Evolutionary conservation across 2,797 vertebrate genomes (phyloP).

Genomic region (Pseudotriccus pelzelni): DNA sequence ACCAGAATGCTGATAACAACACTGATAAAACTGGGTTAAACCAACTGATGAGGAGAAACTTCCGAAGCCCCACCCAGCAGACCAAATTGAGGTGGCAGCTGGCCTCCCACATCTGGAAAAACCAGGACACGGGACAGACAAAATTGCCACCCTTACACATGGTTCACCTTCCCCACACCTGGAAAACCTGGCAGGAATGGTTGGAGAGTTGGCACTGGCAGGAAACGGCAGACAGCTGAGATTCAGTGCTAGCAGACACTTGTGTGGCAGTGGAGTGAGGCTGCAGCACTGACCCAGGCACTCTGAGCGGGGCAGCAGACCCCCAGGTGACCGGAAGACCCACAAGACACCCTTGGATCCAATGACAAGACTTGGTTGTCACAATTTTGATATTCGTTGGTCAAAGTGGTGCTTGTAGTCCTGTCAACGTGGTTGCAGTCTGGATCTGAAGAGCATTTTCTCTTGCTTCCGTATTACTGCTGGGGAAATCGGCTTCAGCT

Average conservation of each 20-base stretch:
- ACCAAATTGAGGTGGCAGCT: neutral
- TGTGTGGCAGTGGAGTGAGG: neutral
- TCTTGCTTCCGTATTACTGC: neutral
- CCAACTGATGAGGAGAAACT: neutral
- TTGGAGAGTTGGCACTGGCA: neutral
- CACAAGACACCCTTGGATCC: neutral
- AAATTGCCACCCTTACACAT: no score
- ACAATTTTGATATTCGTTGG: neutral
- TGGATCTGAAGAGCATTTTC: neutral
- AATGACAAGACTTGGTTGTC: no score
- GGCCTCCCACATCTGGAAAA: neutral
- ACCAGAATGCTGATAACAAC: neutral
- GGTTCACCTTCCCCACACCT: neutral
- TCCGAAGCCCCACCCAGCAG: neutral
- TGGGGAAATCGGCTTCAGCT: neutral
- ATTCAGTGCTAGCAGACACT: no score
- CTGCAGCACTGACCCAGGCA: neutral
- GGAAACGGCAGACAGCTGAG: neutral
- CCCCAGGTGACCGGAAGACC: neutral
- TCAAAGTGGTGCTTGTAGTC: neutral
- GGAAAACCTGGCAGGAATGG: neutral
- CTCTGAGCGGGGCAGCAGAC: neutral
- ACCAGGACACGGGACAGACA: neutral
- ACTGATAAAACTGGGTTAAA: neutral
- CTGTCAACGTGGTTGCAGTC: neutral